Base-by-base conservation (phyloP, 2,888 invertebrate genomes). In the Operophtera brumata region DNA sequence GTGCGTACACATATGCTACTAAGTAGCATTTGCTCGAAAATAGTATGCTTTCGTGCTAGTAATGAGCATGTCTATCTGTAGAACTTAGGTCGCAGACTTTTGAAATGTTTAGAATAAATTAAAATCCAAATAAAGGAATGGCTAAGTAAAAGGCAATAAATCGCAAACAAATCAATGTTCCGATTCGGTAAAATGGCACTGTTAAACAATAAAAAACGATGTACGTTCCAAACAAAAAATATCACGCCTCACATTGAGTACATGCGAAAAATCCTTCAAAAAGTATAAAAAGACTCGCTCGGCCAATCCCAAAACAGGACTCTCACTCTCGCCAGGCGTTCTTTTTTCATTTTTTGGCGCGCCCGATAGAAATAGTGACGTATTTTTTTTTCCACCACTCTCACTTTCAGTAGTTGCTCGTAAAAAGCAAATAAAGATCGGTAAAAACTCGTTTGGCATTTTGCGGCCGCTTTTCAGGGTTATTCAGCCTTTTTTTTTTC, bases 341-440 rank as follows among this genome's bases (percentile, higher is more conserved):
- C 48, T 73, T 70, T 71, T 75, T 78, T 76, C 78, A n/a, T 81
- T 59, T 40, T 82, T 78, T 78, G 77, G 70, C 75, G 75, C 78
- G 78, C 78, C 80, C 86, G 82, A 85, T 87, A 87, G 87, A 81
- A 87, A 83, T 85, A 86, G 88, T 88, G 88, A 84, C 83, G 84
- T 80, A 79, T 84, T 86, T 86, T 84, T 86, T 85, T 82, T 78
- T 69, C 73, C 70, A 62, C 73, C 74, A 80, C 86, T 86, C 77
- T 85, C 88, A 71, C 76, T 89, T 82, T 89, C 80, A 73, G 39
- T 81, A 78, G 82, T 82, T 75, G 82, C 80, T 82, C 82, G 83
- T 80, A 80, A 86, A 84, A 84, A 80, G 82, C 86, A 84, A 88
- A 89, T 86, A 87, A 85, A 86, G 81, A 86, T 86, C 71, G 79